Conservation (phyloP, 2,888 invertebrate species). For the Pogonocherus hispidulus region DNA sequence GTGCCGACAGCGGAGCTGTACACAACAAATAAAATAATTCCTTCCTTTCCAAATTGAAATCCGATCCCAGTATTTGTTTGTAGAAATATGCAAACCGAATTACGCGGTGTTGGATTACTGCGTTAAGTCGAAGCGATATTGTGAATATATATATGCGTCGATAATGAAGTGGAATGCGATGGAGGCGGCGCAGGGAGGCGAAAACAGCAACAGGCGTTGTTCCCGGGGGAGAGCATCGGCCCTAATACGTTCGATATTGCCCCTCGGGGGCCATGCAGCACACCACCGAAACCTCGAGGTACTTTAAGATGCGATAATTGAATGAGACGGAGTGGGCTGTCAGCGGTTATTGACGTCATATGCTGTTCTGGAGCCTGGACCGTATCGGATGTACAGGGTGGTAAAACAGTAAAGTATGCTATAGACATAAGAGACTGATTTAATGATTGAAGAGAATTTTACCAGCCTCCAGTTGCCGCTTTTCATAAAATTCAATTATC, state of each 20-base stretch:
- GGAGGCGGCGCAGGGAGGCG: neutral
- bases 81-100: conserved; percentile 39
- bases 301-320: conserved; percentile 12
- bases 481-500: too few species aligned
- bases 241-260: conserved; percentile 14
- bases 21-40: too few species aligned
- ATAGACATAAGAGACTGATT: too few species aligned
- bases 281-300: conserved; percentile 8
- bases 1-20: too few species aligned
- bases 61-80: conserved; percentile 41
- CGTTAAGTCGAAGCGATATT: conserved; percentile 21
- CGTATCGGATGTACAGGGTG: too few species aligned
- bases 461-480: too few species aligned
- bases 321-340: neutral
- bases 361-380: neutral
- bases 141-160: neutral
- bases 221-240: conserved; percentile 8
- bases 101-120: conserved; percentile 23
- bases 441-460: too few species aligned
- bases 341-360: neutral
- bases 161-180: conserved; percentile 22
- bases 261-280: conserved; percentile 1
- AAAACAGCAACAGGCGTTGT: conserved; percentile 13
- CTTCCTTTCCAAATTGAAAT: conserved; percentile 44
- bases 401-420: too few species aligned